Base-by-base conservation (phyloP, 2,888 invertebrate genomes). In the Macaria notata region DNA sequence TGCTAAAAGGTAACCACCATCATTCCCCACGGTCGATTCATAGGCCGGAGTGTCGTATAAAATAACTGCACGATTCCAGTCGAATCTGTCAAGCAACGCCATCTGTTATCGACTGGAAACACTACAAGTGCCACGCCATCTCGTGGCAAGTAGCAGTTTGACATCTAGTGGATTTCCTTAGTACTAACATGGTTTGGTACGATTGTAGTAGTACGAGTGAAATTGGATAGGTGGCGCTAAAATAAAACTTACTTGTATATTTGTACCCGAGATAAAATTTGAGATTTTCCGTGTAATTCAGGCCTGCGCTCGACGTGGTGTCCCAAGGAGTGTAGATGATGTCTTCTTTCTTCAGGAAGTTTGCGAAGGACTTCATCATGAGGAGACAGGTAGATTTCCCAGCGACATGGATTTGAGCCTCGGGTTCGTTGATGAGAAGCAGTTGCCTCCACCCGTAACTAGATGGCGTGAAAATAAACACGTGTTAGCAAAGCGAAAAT, bases 1-100 rank as follows among this genome's bases (percentile, higher is more conserved):
- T 87, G 96, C 95, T 81, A 96, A 93, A 29, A 97, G 89, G 68
- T 94, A 94, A 68, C 98, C 98, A 4, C 96, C 96, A 61, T 94
- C 93, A 8, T 88, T 86, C 0, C 97, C 97, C 5, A 94, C 95
- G 0, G 93, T 88, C 68, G 93, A 92, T 45, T 88, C 84, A 71
- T 94, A 95, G 0, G 95, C 95, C 59, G 94, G 92, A 8, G 94
- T 94, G 68, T 97, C 95, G 82, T 96, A 97, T 65, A 98, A 86
- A 56, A 97, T 86, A 45, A 95, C 93, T 0, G 95, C 89, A 67
- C 94, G 95, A 5, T 86, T 88, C 97, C 97, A 97, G 41, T 92
- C 86, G 79, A 94, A 94, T 74, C 96, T 96, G 85, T 68, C 59
- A 62, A 67, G 31, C 64, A 72, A 64, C 68, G 77, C 69, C 78